Evolutionary conservation across 2,888 invertebrate genomes (phyloP).

Genomic region (Pollenia angustigena): DNA sequence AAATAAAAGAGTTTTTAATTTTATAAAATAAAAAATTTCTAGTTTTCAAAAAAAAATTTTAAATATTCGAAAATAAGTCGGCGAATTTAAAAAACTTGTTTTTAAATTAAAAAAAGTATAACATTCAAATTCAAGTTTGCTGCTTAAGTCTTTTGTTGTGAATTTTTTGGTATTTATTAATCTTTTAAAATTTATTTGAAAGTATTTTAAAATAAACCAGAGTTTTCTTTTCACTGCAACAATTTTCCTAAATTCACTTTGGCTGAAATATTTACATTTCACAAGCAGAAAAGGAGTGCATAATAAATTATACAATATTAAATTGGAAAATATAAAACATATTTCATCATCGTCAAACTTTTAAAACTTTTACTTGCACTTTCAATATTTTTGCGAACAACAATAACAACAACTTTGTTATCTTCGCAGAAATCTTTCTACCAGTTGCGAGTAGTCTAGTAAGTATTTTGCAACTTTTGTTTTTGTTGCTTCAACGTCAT

Average conservation of each 20-base stretch:
- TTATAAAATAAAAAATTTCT: too few relatives aligned
- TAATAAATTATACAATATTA: conserved; percentile 64
- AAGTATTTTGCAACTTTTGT: conserved; percentile 57
- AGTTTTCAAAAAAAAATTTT: too few relatives aligned
- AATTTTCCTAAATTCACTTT: background rate
- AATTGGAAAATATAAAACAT: conserved; percentile 45
- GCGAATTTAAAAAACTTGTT: too few relatives aligned
- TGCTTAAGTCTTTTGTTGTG: conserved; percentile 52
- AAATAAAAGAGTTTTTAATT: too few relatives aligned
- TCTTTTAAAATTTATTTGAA: background rate
- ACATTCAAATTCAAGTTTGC: conserved; percentile 18
- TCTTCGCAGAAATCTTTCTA: conserved; percentile 48
- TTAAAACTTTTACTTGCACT: conserved; percentile 71
- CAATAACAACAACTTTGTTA: conserved; percentile 34
- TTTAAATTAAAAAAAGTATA: too few relatives aligned
- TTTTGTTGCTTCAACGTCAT: conserved; percentile 15
- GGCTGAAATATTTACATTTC: background rate
- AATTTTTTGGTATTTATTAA: background rate
- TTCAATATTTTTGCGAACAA: conserved; percentile 57
- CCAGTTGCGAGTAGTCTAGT: conserved; percentile 14
- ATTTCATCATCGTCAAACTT: conserved; percentile 65
- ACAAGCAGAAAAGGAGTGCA: background rate
- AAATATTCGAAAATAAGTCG: too few relatives aligned
- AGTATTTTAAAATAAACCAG: background rate
- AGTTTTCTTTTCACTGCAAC: background rate